A percentile compares a stretch with the other conserved stretches of the same genome.
Evolutionary conservation across 2,113 vertebrate species (phyloP).

Genomic region (Rhynchopsitta pachyrhyncha): DNA sequence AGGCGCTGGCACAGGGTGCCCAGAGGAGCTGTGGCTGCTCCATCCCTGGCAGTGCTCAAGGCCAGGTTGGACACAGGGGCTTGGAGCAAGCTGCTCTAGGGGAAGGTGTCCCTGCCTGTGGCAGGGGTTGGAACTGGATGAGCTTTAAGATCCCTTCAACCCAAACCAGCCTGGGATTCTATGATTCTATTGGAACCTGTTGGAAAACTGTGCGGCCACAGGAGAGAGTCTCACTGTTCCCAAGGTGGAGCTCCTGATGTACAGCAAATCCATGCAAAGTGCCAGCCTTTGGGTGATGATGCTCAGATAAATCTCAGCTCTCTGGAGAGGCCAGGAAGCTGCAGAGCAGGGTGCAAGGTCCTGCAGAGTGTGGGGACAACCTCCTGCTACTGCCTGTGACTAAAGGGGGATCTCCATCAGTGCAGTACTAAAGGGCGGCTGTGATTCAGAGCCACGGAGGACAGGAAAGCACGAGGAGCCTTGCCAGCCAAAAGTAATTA

Average conservation of each 20-base stretch:
- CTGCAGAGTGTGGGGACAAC: rapidly evolving
- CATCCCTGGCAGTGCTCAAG: neutral
- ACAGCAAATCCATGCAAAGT: neutral
- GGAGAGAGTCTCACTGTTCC: neutral
- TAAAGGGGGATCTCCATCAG: neutral
- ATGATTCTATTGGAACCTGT: neutral
- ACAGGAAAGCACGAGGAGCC: neutral
- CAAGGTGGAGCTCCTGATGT: neutral
- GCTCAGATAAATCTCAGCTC: neutral
- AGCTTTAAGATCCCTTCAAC: neutral
- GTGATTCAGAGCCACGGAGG: neutral
- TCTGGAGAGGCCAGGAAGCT: neutral
- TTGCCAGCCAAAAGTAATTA: neutral
- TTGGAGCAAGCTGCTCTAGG: neutral
- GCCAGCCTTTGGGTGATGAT: neutral
- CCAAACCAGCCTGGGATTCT: neutral
- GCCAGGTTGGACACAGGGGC: no score
- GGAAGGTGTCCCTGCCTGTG: neutral
- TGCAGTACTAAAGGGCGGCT: neutral
- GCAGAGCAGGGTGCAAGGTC: neutral
- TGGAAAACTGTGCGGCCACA: neutral
- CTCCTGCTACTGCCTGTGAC: neutral
- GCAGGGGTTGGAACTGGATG: neutral
- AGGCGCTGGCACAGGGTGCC: neutral
- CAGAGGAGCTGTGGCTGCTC: neutral